Percentiles rank a stretch among this genome's conserved stretches.
phyloP scores from a whole-genome alignment of 2,888 invertebrate genomes.

The Mesorhabditis spiculigera region DNA sequence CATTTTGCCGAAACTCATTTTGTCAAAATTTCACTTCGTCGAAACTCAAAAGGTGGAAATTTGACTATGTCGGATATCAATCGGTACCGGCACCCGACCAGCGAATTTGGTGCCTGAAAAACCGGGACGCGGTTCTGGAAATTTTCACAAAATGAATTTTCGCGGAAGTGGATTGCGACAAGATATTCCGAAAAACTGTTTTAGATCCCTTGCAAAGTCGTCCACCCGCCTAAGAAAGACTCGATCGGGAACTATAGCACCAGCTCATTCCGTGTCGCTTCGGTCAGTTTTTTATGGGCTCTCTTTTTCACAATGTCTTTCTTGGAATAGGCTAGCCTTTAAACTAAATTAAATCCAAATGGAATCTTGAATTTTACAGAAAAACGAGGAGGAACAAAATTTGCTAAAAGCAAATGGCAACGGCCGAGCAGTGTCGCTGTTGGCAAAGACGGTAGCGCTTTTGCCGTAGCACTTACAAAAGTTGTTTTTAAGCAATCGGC shows the following conservation, averaged over 20 bases:
- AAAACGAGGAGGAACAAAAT: conserved; percentile 2
- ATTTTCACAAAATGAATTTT: neutral
- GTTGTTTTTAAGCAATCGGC: neutral
- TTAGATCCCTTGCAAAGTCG: neutral
- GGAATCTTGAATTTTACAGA: neutral
- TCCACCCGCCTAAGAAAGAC: conserved; percentile 5
- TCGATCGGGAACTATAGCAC: conserved; percentile 4
- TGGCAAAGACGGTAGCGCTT: neutral
- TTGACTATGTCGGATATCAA: no score
- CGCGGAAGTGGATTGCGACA: no score
- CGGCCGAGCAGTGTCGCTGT: neutral
- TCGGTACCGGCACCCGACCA: neutral
- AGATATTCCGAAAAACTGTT: no score
- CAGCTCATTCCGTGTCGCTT: neutral
- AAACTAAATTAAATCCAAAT: neutral
- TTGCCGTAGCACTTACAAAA: neutral
- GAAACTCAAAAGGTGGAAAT: neutral
- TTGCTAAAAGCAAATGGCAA: neutral
- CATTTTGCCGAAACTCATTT: no score
- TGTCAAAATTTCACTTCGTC: neutral
- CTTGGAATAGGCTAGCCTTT: neutral
- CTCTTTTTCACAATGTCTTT: neutral
- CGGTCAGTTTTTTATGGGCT: neutral
- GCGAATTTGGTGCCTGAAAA: neutral
- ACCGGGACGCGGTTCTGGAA: neutral